Evolutionary conservation across 1,140 invertebrate genomes (phyloP).

Genomic region (Euura saliciscinereae): DNA sequence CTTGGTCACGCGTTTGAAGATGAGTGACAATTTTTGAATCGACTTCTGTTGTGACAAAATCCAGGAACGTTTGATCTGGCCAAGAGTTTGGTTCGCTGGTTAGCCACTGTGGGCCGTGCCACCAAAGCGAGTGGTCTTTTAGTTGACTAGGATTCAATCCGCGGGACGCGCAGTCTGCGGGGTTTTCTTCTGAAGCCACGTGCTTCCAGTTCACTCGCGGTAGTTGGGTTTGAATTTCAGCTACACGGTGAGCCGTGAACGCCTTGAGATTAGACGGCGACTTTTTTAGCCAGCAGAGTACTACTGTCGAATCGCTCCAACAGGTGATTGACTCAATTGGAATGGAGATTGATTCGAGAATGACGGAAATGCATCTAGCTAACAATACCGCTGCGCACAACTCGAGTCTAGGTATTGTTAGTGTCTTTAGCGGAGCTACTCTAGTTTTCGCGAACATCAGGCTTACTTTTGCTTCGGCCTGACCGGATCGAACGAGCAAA

Average conservation of each 20-base stretch:
- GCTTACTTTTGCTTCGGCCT: constrained; percentile 7
- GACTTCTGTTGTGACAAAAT: background rate
- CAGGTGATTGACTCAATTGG: too few relatives aligned
- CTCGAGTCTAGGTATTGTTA: constrained; percentile 23
- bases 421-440: constrained; percentile 29
- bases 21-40: too few relatives aligned
- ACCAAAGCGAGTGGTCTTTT: constrained; percentile 15
- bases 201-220: constrained; percentile 3
- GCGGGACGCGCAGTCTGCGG: constrained; percentile 33
- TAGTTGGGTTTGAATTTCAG: constrained; percentile 37
- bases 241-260: constrained; percentile 44
- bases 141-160: constrained; percentile 26
- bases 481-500: constrained; percentile 16
- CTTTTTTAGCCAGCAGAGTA: constrained; percentile 46
- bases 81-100: background rate
- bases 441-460: constrained; percentile 23
- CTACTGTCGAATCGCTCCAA: too few relatives aligned
- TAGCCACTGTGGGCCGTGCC: constrained; percentile 19
- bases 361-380: constrained; percentile 15
- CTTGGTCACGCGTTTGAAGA: too few relatives aligned
- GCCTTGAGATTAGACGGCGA: constrained; percentile 26
- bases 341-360: too few relatives aligned
- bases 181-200: constrained; percentile 31
- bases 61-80: background rate
- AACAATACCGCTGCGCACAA: constrained; percentile 14